Evolutionary conservation across 64 coral and sea anemone genomes (phyloP), one percentile per base, ranked within the genome.

Genomic region (Actinia tenebrosa): DNA sequence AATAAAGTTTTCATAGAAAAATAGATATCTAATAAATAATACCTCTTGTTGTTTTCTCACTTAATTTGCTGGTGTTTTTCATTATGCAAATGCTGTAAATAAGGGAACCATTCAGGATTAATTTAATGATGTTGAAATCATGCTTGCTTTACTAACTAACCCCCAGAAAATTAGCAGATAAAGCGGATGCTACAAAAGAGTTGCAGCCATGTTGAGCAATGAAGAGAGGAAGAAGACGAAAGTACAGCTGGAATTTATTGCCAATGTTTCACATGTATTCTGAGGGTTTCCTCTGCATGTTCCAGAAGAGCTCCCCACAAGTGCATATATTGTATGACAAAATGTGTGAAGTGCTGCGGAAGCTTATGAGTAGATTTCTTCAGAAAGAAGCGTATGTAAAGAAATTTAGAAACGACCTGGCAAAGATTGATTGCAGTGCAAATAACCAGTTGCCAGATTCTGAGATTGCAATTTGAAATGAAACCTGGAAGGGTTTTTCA

Each of bases 221-320:
- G 87, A 89, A 86, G 83, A 89, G 56, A 86, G 54, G 4, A 78
- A 62, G 22, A 89, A 79, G 86, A 93, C 87, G 85, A 93, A 81
- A 64, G 83, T 80, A 59, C 87, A 89, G 43, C 72, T 93, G 69
- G 87, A 89, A 79, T 93, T 93, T 79, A 93, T 86, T 61, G 30
- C 30, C 30, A 37, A 93, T 25, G 69, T 93, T 79, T 92, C 86
- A 89, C 87, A 80, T 89, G 87, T 93, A 45, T 93, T 92, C 30
- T 89, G 59, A 93, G 86, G 72, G 89, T 79, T 88, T 89, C 46
- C 92, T 93, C 44, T 71, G 69, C 45, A 23, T 93, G 64, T 93
- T 93, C 86, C 58, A 93, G 59, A 93, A 71, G 22, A 93, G 84
- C 87, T 64, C 59, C 20, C 92, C 87, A 89, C 83, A 91, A 78